Base-by-base conservation (phyloP, 1,140 invertebrate species). In the Nilaparvata lugens region DNA sequence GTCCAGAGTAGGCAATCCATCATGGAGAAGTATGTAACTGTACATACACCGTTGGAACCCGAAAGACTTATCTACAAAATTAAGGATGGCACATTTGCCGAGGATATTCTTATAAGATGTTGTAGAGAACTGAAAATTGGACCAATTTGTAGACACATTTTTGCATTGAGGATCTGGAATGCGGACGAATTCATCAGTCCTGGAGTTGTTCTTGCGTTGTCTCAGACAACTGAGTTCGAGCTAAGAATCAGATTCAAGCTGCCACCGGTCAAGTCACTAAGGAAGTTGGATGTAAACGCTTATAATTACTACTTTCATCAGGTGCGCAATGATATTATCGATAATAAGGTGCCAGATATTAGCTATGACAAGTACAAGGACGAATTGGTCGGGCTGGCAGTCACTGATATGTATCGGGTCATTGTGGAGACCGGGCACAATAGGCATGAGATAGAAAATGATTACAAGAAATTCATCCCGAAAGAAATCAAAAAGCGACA, bases 241-340 rank as follows among this genome's bases (percentile, higher is more conserved):
- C 85, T 92, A 66, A 79, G 89, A 56, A 78, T 93, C 62, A 78
- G 90, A 62, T 92, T 86, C 68, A 89, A 87, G 72, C 72, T 82
- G 53, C 80, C 84, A 0, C 79, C 75, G 66, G 69, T 90, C 45
- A 74, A 78, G 28, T 76, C 79, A 57, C 72, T 93, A 14, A 82
- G 82, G 62, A 78, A 79, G 57, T 73, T 87, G 38, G 91, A 93
- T 75, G 64, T 73, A 21, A 80, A 81, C 55, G 85, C 89, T 13
- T 91, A 89, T 69, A 81, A 91, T 67, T 94, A 92, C 74, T 88
- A 87, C 71, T 94, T 91, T 72, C 82, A 85, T 72, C 92, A 95
- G 83, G 85, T 85, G 28, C 76, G 87, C 38, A 78, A 80, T 68
- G 91, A 93, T 79, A 83, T 93, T 16, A 74, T 91, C 38, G 78